Evolutionary conservation across 1,140 invertebrate species (phyloP).

Genomic region (Leucophenga varia): DNA sequence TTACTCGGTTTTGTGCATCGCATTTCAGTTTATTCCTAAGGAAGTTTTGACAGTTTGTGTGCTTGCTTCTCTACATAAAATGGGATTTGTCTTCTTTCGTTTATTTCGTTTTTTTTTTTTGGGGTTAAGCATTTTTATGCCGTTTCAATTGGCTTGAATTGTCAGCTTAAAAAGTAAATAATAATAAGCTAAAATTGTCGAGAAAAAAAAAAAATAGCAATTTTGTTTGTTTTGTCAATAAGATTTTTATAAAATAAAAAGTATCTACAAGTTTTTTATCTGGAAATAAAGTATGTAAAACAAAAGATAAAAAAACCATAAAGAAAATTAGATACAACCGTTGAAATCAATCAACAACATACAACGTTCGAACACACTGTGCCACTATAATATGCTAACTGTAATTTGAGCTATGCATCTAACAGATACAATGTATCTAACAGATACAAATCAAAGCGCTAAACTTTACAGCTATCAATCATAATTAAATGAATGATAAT

Average conservation of each 20-base stretch:
- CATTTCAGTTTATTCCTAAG: too few relatives aligned
- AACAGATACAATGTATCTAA: slow-evolving; percentile 31
- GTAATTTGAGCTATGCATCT: not conserved
- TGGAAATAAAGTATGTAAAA: too few relatives aligned
- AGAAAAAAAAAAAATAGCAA: too few relatives aligned
- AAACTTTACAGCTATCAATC: slow-evolving; percentile 48
- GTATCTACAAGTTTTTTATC: too few relatives aligned
- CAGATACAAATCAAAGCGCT: slow-evolving; percentile 22
- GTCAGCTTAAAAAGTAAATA: too few relatives aligned
- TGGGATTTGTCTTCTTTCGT: not conserved
- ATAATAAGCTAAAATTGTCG: too few relatives aligned
- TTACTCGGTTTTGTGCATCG: slow-evolving; percentile 5
- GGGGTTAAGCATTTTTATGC: slow-evolving; percentile 6
- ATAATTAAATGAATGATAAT: slow-evolving; percentile 54
- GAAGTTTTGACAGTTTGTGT: not conserved
- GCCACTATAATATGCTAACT: too few relatives aligned
- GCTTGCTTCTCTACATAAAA: too few relatives aligned
- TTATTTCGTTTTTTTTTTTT: slow-evolving; percentile 18
- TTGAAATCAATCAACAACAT: slow-evolving; percentile 37
- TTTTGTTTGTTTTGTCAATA: too few relatives aligned
- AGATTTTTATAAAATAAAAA: too few relatives aligned
- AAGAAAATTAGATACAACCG: slow-evolving; percentile 4
- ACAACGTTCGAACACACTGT: not conserved
- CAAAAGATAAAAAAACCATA: not conserved
- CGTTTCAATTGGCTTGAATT: slow-evolving; percentile 21